Evolutionary conservation across 2,113 vertebrate species (phyloP).

Genomic region (Bagarius yarrelli): DNA sequence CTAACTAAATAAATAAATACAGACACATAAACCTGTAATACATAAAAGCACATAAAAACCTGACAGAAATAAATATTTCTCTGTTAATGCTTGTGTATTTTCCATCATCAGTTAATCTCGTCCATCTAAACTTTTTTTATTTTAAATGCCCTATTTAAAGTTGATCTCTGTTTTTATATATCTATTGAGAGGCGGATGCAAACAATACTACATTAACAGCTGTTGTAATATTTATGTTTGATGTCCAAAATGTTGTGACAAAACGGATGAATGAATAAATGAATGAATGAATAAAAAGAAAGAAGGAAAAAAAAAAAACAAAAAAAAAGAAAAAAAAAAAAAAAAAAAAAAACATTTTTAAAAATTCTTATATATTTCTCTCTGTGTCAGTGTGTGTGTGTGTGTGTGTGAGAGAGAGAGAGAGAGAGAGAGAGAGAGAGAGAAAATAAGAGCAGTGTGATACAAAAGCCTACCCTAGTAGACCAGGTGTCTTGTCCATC

Average conservation of each 20-base stretch:
- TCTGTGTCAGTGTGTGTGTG: conserved; percentile 29
- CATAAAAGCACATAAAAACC: background rate
- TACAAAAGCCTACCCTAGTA: conserved; percentile 37
- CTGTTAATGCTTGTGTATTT: background rate
- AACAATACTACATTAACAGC: background rate
- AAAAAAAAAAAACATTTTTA: too few species aligned
- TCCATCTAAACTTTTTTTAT: background rate
- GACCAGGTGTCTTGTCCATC: conserved; percentile 41
- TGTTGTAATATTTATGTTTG: background rate
- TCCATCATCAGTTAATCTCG: background rate
- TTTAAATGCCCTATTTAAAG: background rate
- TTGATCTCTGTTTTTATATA: background rate
- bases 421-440: conserved; percentile 6
- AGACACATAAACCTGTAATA: background rate
- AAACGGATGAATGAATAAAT: too few species aligned
- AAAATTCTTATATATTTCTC: too few species aligned
- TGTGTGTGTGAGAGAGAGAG: conserved; percentile 33
- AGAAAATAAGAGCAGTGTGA: conserved; percentile 9
- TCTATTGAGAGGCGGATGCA: background rate
- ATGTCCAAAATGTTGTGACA: background rate
- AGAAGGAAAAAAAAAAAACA: background rate
- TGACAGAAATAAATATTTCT: background rate
- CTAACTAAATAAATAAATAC: background rate
- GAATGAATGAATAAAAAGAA: too few species aligned
- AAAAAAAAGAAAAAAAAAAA: background rate